Base-by-base conservation (phyloP, 2,888 invertebrate genomes). In the Cantharis rustica region DNA sequence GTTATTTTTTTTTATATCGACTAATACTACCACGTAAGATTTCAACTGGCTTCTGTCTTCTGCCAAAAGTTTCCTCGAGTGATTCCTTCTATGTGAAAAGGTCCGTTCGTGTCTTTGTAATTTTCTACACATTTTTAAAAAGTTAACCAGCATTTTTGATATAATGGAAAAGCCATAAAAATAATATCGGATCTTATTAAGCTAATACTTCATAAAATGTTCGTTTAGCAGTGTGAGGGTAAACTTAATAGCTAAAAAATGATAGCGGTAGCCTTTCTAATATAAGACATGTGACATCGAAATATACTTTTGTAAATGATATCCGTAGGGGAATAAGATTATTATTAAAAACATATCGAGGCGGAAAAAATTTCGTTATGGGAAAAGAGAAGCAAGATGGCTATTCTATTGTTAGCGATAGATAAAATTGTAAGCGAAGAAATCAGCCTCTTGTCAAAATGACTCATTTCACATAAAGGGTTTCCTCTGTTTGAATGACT, bases 221-320 rank as follows among this genome's bases (percentile, higher is more conserved):
- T 73, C 76, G 73, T 68, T 62, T 73, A 71, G 69, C 75, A 75
- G 72, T 72, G 73, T 69, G 73, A 75, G 80, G 80, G 75, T 73
- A 72, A 71, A 76, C 74, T 79, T 79, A 79, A 77, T 75, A 75
- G 75, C 76, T 79, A 80, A 79, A 78, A 80, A 81, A 81, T 75
- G 77, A 77, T 82, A 79, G 75, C 75, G 71, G 31, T 81, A 80
- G 81, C 81, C 79, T 80, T 66, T 81, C 82, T 83, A 85, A 87
- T 86, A 87, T 86, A 85, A 84, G 84, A 83, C 85, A 85, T 83
- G 84, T 85, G 85, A 87, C 87, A 87, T 85, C 86, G 84, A 86
- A 87, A 86, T 85, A 85, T 86, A 86, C 86, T 86, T 84, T 83
- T 85, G 85, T 82, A 85, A 85, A 85, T 85, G 85, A 87, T 85